These are phyloP conservation scores for Forbesichthys agassizii DNA, from an alignment of 2,113 vertebrate genomes.

Conservation along the genomic window DNA sequence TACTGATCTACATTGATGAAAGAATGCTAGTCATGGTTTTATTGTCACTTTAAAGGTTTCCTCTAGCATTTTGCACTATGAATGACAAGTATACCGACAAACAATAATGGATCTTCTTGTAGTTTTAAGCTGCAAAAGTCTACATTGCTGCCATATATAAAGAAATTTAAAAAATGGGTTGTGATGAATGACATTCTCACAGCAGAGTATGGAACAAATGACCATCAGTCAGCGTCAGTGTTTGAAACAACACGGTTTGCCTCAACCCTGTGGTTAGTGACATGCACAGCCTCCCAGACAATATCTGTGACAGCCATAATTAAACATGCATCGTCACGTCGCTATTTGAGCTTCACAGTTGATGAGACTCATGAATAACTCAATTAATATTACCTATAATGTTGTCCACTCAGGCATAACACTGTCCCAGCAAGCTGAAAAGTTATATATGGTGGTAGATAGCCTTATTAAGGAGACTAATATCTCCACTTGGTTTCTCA, in stretches of 20 bases:
- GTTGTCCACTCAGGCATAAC: slow-evolving; percentile 64
- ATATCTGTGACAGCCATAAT: slow-evolving; percentile 41
- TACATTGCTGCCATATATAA: too few relatives aligned
- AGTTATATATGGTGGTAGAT: slow-evolving; percentile 45
- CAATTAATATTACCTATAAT: slow-evolving; percentile 67
- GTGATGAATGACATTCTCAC: too few relatives aligned
- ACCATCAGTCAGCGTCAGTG: background rate
- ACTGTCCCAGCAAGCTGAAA: slow-evolving; percentile 48
- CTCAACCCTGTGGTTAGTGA: slow-evolving; percentile 23
- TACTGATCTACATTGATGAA: too few relatives aligned
- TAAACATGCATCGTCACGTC: slow-evolving; percentile 62
- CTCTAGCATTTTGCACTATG: too few relatives aligned
- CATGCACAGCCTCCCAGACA: slow-evolving; percentile 18
- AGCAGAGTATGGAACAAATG: too few relatives aligned
- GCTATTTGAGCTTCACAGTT: slow-evolving; percentile 69
- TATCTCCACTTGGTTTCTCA: slow-evolving; percentile 23
- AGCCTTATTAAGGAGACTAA: slow-evolving; percentile 59
- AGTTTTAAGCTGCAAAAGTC: too few relatives aligned
- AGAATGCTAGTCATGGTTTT: too few relatives aligned
- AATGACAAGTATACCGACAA: too few relatives aligned
- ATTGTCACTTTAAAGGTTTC: too few relatives aligned
- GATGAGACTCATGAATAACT: slow-evolving; percentile 70
- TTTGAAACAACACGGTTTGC: slow-evolving; percentile 36
- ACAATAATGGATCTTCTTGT: too few relatives aligned
- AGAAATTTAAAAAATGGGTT: too few relatives aligned